Evolutionary conservation across 2,888 invertebrate species (phyloP).

Genomic region (Drosophila nigricruria): DNA sequence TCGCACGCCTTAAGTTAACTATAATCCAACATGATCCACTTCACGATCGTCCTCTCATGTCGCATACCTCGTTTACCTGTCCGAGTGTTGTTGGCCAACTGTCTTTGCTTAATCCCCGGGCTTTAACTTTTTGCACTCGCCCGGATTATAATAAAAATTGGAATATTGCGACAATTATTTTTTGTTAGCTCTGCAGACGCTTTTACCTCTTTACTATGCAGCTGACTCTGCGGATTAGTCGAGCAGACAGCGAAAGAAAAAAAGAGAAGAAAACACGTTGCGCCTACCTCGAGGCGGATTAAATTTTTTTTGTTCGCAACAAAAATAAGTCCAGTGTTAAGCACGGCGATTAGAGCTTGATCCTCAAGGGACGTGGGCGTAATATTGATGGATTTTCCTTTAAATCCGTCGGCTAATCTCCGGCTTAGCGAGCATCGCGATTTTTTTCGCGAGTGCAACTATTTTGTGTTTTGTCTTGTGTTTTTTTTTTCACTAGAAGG

Average conservation of each 20-base stretch:
- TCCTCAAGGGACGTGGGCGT: conserved; percentile 75
- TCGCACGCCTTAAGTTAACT: conserved; percentile 73
- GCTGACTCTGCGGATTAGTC: conserved; percentile 59
- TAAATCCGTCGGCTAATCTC: conserved; percentile 76
- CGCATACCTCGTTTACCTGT: conserved; percentile 27
- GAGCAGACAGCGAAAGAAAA: conserved; percentile 6
- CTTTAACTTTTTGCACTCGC: conserved; percentile 61
- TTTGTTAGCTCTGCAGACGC: conserved; percentile 12
- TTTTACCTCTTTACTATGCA: conserved; percentile 71
- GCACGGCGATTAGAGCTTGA: conserved; percentile 76
- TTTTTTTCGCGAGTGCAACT: conserved; percentile 66
- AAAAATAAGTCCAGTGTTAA: conserved; percentile 69
- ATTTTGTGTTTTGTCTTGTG: conserved; percentile 42
- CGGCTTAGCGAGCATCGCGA: conserved; percentile 68
- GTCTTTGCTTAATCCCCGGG: conserved; percentile 67
- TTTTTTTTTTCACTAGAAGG: conserved; percentile 72
- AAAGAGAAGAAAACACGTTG: conserved; percentile 34
- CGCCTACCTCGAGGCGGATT: conserved; percentile 70
- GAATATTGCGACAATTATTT: conserved; percentile 53
- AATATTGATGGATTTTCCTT: conserved; percentile 81
- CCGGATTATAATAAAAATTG: conserved; percentile 53
- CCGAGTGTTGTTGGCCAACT: conserved; percentile 43
- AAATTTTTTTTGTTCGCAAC: conserved; percentile 65
- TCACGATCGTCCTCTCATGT: conserved; percentile 40
- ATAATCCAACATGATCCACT: conserved; percentile 72